Evolutionary conservation across 2,797 vertebrate species (phyloP).

Genomic region (Poecilia gillii): DNA sequence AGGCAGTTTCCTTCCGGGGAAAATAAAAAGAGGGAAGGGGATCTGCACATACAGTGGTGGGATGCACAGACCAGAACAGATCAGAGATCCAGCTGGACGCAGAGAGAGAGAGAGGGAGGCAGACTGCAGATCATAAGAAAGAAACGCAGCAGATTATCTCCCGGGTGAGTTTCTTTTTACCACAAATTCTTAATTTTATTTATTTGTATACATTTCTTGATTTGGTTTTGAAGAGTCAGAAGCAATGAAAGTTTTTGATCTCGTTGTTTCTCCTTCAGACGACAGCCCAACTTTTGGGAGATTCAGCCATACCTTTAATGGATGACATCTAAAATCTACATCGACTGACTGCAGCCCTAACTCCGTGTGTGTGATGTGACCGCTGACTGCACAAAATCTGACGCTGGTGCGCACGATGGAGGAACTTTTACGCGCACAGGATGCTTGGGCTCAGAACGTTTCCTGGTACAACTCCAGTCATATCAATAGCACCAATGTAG

Average conservation of each 20-base stretch:
- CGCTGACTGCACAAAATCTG: conserved; percentile 35
- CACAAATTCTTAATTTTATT: neutral
- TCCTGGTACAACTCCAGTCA: conserved; percentile 68
- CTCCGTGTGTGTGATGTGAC: conserved; percentile 57
- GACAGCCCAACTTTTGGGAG: neutral
- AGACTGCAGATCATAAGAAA: conserved; percentile 8
- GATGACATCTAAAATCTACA: neutral
- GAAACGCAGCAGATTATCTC: neutral
- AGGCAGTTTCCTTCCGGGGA: conserved; percentile 30
- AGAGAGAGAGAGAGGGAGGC: conserved; percentile 21
- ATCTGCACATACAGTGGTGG: conserved; percentile 22
- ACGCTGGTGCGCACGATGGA: conserved; percentile 79
- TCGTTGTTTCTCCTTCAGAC: conserved; percentile 28
- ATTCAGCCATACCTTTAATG: neutral
- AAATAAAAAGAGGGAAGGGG: conserved; percentile 35
- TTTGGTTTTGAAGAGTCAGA: neutral
- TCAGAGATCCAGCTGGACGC: conserved; percentile 25
- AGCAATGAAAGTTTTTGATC: neutral
- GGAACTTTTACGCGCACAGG: conserved; percentile 64
- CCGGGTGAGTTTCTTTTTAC: conserved; percentile 31
- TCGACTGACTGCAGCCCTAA: neutral
- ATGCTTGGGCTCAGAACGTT: conserved; percentile 49
- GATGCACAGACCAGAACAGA: conserved; percentile 23
- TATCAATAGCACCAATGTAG: conserved; percentile 62
- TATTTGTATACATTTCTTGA: neutral